Percentiles rank a stretch among this genome's conserved stretches.
Conservation (phyloP, 2,888 invertebrate genomes). For the Rhaphigaster nebulosa region DNA sequence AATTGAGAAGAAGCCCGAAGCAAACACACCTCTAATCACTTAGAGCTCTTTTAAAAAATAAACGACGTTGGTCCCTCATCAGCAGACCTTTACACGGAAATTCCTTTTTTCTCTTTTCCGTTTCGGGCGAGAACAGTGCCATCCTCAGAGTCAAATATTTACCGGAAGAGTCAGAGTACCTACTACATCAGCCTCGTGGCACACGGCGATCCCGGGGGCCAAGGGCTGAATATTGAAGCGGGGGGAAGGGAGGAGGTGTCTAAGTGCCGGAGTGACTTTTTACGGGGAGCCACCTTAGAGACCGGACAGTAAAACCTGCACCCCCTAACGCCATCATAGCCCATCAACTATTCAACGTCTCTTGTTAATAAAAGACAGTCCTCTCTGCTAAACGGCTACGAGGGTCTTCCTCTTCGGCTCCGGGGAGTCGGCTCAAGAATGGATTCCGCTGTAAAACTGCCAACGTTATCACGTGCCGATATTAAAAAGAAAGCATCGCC, state of each 20-base stretch:
- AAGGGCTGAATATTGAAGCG: neutral
- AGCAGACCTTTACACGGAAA: neutral
- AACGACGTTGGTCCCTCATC: neutral
- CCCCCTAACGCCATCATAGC: neutral
- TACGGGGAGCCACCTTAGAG: neutral
- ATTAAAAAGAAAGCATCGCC: neutral
- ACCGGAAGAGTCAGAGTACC: neutral
- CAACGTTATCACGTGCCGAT: neutral
- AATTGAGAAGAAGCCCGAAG: neutral
- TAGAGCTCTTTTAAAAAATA: neutral
- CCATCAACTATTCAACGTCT: neutral
- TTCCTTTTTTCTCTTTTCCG: neutral
- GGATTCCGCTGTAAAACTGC: neutral
- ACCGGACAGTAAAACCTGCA: neutral
- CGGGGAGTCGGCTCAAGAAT: neutral
- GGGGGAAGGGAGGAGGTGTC: too few species aligned
- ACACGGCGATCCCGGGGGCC: neutral
- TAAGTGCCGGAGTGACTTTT: constrained; percentile 17
- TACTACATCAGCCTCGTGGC: neutral
- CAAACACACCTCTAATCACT: neutral
- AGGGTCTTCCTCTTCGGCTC: neutral
- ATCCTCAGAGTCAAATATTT: neutral
- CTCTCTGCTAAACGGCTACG: neutral
- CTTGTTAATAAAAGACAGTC: constrained; percentile 6
- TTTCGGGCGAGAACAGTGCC: neutral